These are phyloP conservation scores for Ochotona curzoniae DNA, from an alignment of 2,113 vertebrate species.

Conservation along the genomic window DNA sequence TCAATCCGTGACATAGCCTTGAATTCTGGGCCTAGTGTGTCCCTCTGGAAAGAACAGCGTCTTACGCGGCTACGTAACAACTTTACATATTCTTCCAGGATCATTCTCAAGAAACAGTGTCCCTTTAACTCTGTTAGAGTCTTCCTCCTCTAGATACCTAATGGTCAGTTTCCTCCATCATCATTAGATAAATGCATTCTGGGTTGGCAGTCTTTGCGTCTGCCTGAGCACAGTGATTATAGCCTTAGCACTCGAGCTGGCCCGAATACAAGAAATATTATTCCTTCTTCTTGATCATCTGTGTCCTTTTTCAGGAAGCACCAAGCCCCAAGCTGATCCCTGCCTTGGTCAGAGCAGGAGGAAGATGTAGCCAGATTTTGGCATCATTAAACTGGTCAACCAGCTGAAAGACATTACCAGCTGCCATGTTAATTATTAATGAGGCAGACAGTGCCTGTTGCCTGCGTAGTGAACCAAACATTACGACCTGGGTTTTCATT, in stretches of 20 bases:
- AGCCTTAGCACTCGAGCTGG: neutral
- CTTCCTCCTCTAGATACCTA: neutral
- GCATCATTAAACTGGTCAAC: slow-evolving; percentile 75
- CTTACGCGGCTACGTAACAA: neutral
- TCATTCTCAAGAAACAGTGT: neutral
- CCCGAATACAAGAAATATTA: neutral
- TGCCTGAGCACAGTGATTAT: neutral
- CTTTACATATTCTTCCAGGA: neutral
- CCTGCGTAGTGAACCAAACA: slow-evolving; percentile 76
- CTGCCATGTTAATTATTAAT: slow-evolving; percentile 81
- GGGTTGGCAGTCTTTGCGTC: neutral
- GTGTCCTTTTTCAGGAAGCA: neutral
- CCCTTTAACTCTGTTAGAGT: neutral
- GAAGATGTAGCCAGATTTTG: slow-evolving; percentile 54
- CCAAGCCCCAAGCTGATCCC: neutral
- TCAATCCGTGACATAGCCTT: neutral
- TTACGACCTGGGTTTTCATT: slow-evolving; percentile 79
- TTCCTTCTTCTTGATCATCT: slow-evolving; percentile 27
- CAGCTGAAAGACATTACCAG: slow-evolving; percentile 81
- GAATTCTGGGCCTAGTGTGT: neutral
- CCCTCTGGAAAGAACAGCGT: neutral
- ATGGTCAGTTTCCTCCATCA: neutral
- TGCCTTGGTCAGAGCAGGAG: slow-evolving; percentile 48
- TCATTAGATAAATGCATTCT: neutral
- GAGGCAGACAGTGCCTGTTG: slow-evolving; percentile 79